Evolutionary conservation across 2,797 vertebrate genomes (phyloP), one percentile per base, ranked within the genome.

Genomic region (Sphaeramia orbicularis): DNA sequence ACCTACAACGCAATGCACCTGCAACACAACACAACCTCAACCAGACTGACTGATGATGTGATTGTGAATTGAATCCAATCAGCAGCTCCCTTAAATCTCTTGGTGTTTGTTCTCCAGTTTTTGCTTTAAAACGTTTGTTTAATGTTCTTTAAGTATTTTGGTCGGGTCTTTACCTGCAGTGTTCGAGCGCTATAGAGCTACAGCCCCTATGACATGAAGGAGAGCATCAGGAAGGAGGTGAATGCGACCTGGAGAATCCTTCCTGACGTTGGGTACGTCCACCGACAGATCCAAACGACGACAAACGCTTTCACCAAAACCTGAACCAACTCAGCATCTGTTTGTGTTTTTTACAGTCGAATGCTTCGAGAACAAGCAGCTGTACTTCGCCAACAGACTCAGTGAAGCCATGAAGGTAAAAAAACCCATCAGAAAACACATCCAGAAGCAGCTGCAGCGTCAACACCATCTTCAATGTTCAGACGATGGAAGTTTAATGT

Each of bases 221-320:
- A 98, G 80, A 99, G 97, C 94, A 98, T 99, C 91, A 94, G 89
- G 87, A 97, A 96, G 76, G 97, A 98, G 64, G 96, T 99, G 86
- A 98, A 98, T 97, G 97, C 64, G 98, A 99, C 57, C 84, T 99
- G 92, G 96, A 98, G 80, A 96, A 94, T 97, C 97, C 45, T 98
- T 99, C 87, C 86, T 97, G 56, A 96, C 96, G 50, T 92, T 99
- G 68, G 98, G 98, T 99, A 80, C 12, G 74, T 37, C 43, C 0
- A 53, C 36, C 7, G 19, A 38, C 0, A 18, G 16, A 45, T 13
- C 0, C 30, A 16, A 10, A 45, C 37, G 2, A 38, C 14, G 14
- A n/a, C 15, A 48, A 35, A 52, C 5, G 7, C 11, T 14, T n/a
- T n/a, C n/a, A n/a, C n/a, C n/a, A n/a, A n/a, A n/a, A n/a, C n/a